Percentiles rank a stretch among this genome's conserved stretches.
These are phyloP conservation scores for Sphyrna mokarran DNA, from an alignment of 2,113 vertebrate genomes.

Conservation along the genomic window DNA sequence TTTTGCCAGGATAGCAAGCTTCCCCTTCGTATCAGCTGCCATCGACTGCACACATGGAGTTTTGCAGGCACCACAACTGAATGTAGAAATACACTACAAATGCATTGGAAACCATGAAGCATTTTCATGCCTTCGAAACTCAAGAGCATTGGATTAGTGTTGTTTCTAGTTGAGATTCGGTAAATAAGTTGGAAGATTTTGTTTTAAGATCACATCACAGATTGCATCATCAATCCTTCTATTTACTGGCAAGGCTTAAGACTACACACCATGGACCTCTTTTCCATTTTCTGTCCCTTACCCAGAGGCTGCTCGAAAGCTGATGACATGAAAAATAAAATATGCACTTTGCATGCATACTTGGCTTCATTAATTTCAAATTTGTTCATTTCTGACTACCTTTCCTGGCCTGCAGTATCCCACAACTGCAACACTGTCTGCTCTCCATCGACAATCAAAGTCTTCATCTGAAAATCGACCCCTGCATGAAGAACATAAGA, in stretches of 20 bases:
- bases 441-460: constrained; percentile 84
- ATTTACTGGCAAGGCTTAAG: neutral
- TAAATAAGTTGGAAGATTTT: neutral
- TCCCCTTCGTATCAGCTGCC: neutral
- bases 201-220: neutral
- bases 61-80: neutral
- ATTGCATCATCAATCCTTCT: neutral
- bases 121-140: neutral
- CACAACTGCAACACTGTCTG: constrained; percentile 78
- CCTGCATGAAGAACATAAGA: constrained; percentile 55
- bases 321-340: neutral
- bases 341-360: neutral
- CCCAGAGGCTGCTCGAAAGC: neutral
- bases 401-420: constrained; percentile 94
- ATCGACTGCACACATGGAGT: too few relatives aligned
- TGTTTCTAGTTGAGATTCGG: neutral
- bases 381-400: constrained; percentile 52
- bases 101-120: neutral
- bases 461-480: constrained; percentile 96
- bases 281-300: neutral
- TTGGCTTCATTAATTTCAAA: neutral
- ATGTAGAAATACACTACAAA: neutral
- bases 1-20: neutral
- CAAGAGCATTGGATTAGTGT: neutral
- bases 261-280: neutral